Conservation (phyloP, 2,113 vertebrate species). For the Pristiophorus japonicus region DNA sequence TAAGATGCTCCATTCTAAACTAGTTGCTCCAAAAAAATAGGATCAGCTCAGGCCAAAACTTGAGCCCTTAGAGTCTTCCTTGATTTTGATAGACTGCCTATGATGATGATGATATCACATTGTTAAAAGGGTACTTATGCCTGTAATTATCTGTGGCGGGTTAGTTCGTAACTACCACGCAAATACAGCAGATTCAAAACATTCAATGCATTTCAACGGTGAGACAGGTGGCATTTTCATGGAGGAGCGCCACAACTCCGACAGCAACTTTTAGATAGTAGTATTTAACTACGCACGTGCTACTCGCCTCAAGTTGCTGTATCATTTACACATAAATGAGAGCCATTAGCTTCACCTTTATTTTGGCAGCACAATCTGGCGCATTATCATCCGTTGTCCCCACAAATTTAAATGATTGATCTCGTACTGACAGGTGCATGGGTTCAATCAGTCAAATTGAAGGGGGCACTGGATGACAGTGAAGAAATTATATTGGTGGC, state of each 20-base stretch:
- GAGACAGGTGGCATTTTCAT: neutral
- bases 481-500: neutral
- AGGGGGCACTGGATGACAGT: neutral
- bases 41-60: no score
- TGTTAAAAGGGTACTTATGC: no score
- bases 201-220: neutral
- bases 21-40: no score
- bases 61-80: no score
- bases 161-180: no score
- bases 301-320: neutral
- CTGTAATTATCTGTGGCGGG: no score
- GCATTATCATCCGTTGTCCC: neutral
- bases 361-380: neutral
- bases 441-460: neutral
- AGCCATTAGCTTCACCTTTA: neutral
- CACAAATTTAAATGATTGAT: neutral
- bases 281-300: neutral
- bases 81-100: no score
- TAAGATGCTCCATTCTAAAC: no score
- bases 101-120: no score
- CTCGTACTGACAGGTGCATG: no score
- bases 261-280: neutral
- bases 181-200: no score
- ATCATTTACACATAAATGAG: neutral
- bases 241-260: neutral